phyloP scores from a whole-genome alignment of 1,140 invertebrate genomes.

The Lordiphosa clarofinis region DNA sequence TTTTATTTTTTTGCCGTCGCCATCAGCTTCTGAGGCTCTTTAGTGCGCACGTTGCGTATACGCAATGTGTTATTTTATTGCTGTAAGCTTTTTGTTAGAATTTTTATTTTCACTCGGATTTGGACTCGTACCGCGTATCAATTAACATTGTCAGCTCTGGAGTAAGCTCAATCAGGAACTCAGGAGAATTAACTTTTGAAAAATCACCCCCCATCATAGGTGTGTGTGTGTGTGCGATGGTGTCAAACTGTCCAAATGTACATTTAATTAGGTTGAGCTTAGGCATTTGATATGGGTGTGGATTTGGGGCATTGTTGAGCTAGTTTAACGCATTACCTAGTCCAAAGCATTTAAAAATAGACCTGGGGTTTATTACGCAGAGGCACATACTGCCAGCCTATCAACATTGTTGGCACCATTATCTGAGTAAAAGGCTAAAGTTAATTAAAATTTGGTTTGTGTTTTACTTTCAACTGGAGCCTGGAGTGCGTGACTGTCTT shows the following conservation, averaged over 20 bases:
- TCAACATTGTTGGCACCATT: conserved; percentile 3
- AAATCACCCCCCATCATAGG: background rate
- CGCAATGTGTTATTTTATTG: conserved; percentile 49
- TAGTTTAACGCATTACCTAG: conserved; percentile 13
- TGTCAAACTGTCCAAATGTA: conserved; percentile 52
- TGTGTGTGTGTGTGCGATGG: conserved; percentile 3
- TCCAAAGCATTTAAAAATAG: conserved; percentile 6
- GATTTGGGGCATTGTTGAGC: conserved; percentile 36
- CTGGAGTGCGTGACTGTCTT: conserved; percentile 40
- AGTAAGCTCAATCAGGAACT: conserved; percentile 24
- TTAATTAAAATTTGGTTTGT: conserved; percentile 70
- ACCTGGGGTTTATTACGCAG: background rate
- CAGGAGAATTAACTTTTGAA: conserved; percentile 19
- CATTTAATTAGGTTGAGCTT: conserved; percentile 59
- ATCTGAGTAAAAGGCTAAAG: conserved; percentile 31
- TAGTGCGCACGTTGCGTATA: conserved; percentile 51
- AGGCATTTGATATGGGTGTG: conserved; percentile 46
- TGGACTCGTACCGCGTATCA: conserved; percentile 48
- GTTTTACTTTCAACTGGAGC: conserved; percentile 54
- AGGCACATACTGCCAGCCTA: conserved; percentile 1
- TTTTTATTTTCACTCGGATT: conserved; percentile 40
- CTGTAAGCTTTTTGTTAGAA: conserved; percentile 25
- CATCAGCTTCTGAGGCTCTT: conserved; percentile 12
- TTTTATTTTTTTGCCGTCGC: conserved; percentile 64
- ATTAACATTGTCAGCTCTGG: conserved; percentile 64